phyloP scores from a whole-genome alignment of 2,113 vertebrate species.

The Bambusicola thoracicus region DNA sequence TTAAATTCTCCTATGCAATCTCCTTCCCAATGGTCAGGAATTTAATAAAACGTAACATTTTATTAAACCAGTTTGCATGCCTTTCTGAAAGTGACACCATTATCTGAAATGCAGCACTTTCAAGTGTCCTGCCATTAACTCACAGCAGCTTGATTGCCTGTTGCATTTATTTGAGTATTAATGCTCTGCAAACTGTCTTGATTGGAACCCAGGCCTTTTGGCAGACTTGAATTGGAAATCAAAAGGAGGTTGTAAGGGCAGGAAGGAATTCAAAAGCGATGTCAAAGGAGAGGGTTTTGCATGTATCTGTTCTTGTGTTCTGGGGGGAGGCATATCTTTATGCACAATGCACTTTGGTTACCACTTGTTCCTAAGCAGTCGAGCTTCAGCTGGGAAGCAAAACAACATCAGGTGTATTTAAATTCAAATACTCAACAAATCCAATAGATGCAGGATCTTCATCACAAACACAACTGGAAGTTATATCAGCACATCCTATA shows the following conservation, averaged over 20 bases:
- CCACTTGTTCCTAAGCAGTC: conserved; percentile 28
- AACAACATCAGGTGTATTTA: conserved; percentile 49
- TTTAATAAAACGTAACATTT: conserved; percentile 76
- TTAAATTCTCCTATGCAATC: conserved; percentile 62
- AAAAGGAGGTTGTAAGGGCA: neutral
- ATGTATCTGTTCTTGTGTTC: neutral
- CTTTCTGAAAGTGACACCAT: conserved; percentile 64
- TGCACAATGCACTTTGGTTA: conserved; percentile 10
- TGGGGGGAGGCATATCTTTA: neutral
- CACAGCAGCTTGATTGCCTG: conserved; percentile 36
- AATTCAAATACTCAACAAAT: neutral
- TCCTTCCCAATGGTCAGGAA: conserved; percentile 67
- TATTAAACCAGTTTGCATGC: conserved; percentile 68
- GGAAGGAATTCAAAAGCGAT: conserved; percentile 50
- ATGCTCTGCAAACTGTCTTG: neutral
- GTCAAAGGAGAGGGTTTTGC: neutral
- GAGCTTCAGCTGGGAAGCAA: conserved; percentile 30
- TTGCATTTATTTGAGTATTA: conserved; percentile 61
- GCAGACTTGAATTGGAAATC: conserved; percentile 16
- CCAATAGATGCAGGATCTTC: neutral
- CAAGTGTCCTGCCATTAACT: conserved; percentile 48
- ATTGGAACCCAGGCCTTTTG: conserved; percentile 39
- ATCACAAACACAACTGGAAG: neutral
- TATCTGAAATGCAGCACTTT: conserved; percentile 41
- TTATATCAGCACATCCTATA: neutral